Conservation (phyloP, 1,140 invertebrate species). For the Acromyrmex heyeri region DNA sequence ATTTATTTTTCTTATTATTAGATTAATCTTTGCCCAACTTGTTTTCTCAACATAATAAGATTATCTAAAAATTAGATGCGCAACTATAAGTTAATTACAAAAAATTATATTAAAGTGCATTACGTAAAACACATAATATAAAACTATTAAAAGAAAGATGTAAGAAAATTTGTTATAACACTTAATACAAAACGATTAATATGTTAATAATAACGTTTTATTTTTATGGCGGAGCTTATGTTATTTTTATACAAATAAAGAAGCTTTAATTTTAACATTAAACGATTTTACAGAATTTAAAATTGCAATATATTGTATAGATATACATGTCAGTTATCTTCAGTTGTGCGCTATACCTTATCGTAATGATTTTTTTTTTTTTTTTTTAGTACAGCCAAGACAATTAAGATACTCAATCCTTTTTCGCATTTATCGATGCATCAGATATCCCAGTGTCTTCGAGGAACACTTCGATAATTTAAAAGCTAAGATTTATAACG, state of each 20-base stretch:
- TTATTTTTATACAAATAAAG: neutral
- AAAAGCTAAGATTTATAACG: conserved; percentile 43
- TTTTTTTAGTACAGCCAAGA: neutral
- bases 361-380: neutral
- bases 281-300: neutral
- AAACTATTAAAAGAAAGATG: neutral
- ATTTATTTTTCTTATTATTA: conserved; percentile 28
- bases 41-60: neutral
- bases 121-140: neutral
- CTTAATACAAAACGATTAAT: neutral
- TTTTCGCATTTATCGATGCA: conserved; percentile 27
- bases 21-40: neutral
- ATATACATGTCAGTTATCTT: neutral
- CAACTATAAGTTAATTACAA: neutral
- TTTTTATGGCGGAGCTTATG: neutral
- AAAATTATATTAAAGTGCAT: neutral
- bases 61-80: neutral
- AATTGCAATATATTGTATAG: neutral
- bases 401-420: conserved; percentile 34
- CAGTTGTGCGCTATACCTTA: neutral
- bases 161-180: neutral
- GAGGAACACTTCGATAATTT: conserved; percentile 31
- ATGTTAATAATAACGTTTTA: neutral
- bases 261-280: neutral
- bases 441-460: neutral